Conservation (phyloP, 2,888 invertebrate species). For the Drosophila falleni region DNA sequence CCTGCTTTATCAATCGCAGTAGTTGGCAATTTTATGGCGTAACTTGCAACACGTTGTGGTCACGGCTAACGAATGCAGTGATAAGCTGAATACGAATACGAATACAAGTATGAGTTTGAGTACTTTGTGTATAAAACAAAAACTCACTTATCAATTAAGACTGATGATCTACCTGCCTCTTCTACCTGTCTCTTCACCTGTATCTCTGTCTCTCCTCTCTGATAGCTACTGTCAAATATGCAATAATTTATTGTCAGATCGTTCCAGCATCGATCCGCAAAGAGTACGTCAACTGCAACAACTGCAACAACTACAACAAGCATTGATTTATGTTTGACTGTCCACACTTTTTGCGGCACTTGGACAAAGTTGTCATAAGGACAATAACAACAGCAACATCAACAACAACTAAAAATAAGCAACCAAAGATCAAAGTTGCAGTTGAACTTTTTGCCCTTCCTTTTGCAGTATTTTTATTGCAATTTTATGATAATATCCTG, state of each 20-base stretch:
- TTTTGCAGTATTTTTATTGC: conserved; percentile 73
- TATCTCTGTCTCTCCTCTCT: conserved; percentile 8
- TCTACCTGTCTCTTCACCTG: neutral
- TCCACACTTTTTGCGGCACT: conserved; percentile 72
- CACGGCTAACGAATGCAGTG: conserved; percentile 64
- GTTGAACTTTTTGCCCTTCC: conserved; percentile 46
- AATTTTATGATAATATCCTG: conserved; percentile 73
- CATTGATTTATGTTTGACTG: conserved; percentile 72
- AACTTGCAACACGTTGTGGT: conserved; percentile 66
- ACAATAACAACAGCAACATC: conserved; percentile 41
- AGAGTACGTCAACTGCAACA: conserved; percentile 66
- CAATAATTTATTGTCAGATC: conserved; percentile 77
- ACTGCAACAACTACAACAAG: conserved; percentile 34
- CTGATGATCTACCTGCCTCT: conserved; percentile 15
- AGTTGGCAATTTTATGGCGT: conserved; percentile 74
- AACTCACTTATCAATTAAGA: conserved; percentile 49
- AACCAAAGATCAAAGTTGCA: conserved; percentile 26
- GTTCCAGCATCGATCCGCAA: conserved; percentile 55
- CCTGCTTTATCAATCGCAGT: conserved; percentile 34
- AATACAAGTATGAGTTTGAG: neutral
- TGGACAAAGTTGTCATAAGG: conserved; percentile 78
- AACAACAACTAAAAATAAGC: conserved; percentile 7
- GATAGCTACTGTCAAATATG: conserved; percentile 70
- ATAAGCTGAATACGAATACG: conserved; percentile 43
- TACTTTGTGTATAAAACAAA: conserved; percentile 19